Evolutionary conservation across 1,140 invertebrate species (phyloP).

Genomic region (Gryllus bimaculatus): DNA sequence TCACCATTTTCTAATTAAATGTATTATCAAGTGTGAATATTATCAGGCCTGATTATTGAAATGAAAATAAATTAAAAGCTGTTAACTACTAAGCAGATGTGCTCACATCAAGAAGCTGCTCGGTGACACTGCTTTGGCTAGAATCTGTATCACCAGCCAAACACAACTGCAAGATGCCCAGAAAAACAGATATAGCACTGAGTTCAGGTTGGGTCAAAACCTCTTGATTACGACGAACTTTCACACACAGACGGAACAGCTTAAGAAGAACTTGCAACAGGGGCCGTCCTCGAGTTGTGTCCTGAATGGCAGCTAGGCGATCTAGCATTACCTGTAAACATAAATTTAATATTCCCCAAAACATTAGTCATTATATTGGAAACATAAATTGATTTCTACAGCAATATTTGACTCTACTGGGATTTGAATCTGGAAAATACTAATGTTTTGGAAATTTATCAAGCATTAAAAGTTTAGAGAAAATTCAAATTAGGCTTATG

Average conservation of each 20-base stretch:
- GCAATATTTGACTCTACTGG: not conserved
- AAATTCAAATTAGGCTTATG: too few species aligned
- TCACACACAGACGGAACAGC: constrained; percentile 72
- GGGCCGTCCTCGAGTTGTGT: constrained; percentile 62
- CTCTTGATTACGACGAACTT: constrained; percentile 61
- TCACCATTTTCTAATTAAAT: too few species aligned
- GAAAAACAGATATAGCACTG: constrained; percentile 55
- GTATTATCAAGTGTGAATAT: too few species aligned
- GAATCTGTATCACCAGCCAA: constrained; percentile 50
- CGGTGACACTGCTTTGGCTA: constrained; percentile 60
- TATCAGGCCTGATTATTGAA: too few species aligned
- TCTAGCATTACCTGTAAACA: constrained; percentile 52
- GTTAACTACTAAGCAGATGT: not conserved
- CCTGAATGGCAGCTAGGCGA: constrained; percentile 57
- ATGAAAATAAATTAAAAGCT: too few species aligned
- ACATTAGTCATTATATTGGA: constrained; percentile 16
- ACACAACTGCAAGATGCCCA: constrained; percentile 58
- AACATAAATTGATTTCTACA: not conserved
- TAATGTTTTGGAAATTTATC: too few species aligned
- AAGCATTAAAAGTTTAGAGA: too few species aligned
- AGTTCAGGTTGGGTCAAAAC: constrained; percentile 57
- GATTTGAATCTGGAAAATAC: too few species aligned
- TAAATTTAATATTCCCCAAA: constrained; percentile 18
- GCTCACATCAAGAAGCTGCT: constrained; percentile 66
- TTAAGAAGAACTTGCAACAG: constrained; percentile 77